Conservation (phyloP, 2,113 vertebrate species). For the Tragelaphus buxtoni region DNA sequence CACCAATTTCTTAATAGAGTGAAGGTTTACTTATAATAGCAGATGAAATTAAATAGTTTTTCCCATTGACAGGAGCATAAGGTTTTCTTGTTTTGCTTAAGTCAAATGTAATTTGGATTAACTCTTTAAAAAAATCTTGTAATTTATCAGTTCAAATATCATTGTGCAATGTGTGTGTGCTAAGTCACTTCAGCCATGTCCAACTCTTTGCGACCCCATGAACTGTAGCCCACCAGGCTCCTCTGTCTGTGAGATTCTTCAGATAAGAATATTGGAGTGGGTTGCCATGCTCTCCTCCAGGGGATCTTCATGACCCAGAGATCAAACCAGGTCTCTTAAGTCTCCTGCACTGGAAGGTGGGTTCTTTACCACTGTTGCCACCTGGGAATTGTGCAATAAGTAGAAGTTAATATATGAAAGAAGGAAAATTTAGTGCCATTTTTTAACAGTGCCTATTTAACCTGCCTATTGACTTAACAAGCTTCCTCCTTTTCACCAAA, state of each 20-base stretch:
- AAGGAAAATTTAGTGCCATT: neutral
- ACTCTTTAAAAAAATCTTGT: neutral
- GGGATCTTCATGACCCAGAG: neutral
- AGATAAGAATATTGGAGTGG: neutral
- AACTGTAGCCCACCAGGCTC: neutral
- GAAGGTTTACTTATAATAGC: neutral
- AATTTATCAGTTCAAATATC: neutral
- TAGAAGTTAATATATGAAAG: neutral
- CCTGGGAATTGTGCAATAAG: neutral
- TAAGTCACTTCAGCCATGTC: neutral
- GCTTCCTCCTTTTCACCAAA: neutral
- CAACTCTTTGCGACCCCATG: neutral
- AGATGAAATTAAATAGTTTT: neutral
- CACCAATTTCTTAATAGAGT: neutral
- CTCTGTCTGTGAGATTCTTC: neutral
- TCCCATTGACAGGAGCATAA: neutral
- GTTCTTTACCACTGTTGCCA: neutral
- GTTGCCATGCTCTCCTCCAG: neutral
- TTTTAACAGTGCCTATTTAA: neutral
- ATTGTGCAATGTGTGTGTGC: neutral
- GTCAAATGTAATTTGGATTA: neutral
- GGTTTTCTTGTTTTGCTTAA: conserved; percentile 15
- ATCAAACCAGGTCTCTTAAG: neutral
- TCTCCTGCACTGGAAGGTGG: neutral
- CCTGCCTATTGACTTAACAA: neutral